Conservation (phyloP, 64 coral and sea anemone species). For the Cladopsammia gracilis region DNA sequence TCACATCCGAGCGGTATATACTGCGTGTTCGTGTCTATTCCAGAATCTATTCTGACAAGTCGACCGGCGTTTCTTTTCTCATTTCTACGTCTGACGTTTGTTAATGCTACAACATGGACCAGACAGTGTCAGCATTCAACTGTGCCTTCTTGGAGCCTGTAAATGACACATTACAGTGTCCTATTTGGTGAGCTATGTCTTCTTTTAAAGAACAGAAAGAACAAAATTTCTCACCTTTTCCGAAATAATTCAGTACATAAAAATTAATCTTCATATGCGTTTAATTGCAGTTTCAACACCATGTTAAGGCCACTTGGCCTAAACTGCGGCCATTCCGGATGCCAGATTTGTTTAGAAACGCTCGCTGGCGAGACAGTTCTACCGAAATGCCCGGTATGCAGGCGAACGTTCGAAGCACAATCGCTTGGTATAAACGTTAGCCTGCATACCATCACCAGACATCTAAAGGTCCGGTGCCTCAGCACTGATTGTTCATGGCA, state of each 20-base stretch:
- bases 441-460: neutral
- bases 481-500: neutral
- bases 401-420: neutral
- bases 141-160: neutral
- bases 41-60: too few relatives aligned
- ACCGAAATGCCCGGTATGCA: too few relatives aligned
- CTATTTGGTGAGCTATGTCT: neutral
- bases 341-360: neutral
- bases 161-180: neutral
- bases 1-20: too few relatives aligned
- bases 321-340: slow-evolving; percentile 14
- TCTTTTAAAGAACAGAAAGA: neutral
- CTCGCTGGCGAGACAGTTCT: neutral
- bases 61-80: too few relatives aligned
- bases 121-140: neutral
- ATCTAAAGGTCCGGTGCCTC: neutral
- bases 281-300: neutral
- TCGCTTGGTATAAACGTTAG: neutral
- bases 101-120: neutral
- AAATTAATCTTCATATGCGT: neutral
- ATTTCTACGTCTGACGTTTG: too few relatives aligned
- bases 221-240: neutral
- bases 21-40: too few relatives aligned
- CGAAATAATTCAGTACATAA: neutral
- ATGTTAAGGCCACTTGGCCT: neutral